These are phyloP conservation scores for Chymomyza caudatula DNA, from an alignment of 2,888 invertebrate genomes.

Conservation along the genomic window DNA sequence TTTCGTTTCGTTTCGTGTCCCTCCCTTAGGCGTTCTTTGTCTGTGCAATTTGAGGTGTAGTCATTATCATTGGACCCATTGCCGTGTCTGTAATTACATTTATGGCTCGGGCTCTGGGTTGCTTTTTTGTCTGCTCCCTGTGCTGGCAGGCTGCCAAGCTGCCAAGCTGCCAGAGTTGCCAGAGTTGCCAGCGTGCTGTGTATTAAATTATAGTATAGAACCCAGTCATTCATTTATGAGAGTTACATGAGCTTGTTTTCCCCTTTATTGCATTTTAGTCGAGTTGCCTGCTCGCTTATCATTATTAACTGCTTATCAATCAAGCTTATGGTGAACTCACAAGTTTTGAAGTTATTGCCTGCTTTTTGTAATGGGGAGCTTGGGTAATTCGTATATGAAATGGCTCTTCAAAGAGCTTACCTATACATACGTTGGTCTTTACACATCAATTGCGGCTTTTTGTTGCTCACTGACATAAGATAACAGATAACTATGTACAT, in stretches of 20 bases:
- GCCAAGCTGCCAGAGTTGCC: neutral
- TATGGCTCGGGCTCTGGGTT: conserved; percentile 33
- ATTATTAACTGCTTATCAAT: conserved; percentile 48
- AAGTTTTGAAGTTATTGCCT: neutral
- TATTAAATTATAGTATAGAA: conserved; percentile 34
- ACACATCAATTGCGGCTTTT: neutral
- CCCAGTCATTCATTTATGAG: conserved; percentile 56
- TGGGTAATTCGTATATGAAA: neutral
- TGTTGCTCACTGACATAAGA: neutral
- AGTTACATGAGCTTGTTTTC: conserved; percentile 31
- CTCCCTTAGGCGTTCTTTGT: conserved; percentile 45
- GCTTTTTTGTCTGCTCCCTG: neutral
- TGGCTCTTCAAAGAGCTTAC: neutral
- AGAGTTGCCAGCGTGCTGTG: conserved; percentile 3
- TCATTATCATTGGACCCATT: conserved; percentile 50
- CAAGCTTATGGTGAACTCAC: conserved; percentile 18
- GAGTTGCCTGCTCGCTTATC: conserved; percentile 20
- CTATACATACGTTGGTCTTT: neutral
- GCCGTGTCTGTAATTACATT: conserved; percentile 59
- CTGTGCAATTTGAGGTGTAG: conserved; percentile 56
- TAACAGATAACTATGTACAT: neutral
- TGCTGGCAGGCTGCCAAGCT: neutral
- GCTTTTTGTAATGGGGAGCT: neutral
- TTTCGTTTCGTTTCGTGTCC: neutral
- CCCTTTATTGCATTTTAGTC: conserved; percentile 13